These are phyloP conservation scores for Diplosoma virens DNA, from an alignment of 23 tunicate genomes.

Conservation along the genomic window DNA sequence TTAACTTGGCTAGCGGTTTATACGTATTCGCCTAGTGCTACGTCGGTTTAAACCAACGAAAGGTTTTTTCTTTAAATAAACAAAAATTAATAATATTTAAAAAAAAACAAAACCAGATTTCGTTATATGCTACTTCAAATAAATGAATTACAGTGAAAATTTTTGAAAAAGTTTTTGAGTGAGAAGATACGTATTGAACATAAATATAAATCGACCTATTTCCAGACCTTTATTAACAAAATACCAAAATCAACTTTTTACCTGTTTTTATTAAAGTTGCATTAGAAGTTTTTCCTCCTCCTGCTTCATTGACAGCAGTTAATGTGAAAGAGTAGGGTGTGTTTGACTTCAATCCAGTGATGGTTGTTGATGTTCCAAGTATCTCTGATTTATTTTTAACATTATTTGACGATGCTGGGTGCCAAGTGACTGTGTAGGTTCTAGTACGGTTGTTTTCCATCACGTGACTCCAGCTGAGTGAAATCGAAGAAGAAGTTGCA, in stretches of 20 bases:
- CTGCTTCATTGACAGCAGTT: background rate
- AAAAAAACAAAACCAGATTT: no score
- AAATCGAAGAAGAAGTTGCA: background rate
- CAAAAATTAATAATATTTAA: no score
- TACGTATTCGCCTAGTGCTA: no score
- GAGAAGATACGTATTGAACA: no score
- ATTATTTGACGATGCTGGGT: no score
- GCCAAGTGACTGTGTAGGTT: background rate
- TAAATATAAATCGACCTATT: no score
- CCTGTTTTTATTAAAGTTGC: background rate
- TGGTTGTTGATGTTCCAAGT: background rate
- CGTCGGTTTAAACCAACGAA: no score
- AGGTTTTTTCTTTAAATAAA: no score
- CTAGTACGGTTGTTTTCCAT: background rate
- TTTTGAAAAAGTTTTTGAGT: no score
- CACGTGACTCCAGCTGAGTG: background rate
- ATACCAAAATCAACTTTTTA: background rate
- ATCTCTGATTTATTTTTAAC: background rate
- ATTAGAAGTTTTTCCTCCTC: background rate
- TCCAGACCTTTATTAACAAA: background rate
- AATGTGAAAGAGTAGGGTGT: slow-evolving; percentile 1
- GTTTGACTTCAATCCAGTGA: slow-evolving; percentile 3
- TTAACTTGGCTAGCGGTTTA: no score
- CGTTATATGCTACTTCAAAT: no score
- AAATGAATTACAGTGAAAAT: no score